A percentile compares a stretch with the other conserved stretches of the same genome.
Conservation (phyloP, 2,797 vertebrate genomes). For the Apogon talboti region DNA sequence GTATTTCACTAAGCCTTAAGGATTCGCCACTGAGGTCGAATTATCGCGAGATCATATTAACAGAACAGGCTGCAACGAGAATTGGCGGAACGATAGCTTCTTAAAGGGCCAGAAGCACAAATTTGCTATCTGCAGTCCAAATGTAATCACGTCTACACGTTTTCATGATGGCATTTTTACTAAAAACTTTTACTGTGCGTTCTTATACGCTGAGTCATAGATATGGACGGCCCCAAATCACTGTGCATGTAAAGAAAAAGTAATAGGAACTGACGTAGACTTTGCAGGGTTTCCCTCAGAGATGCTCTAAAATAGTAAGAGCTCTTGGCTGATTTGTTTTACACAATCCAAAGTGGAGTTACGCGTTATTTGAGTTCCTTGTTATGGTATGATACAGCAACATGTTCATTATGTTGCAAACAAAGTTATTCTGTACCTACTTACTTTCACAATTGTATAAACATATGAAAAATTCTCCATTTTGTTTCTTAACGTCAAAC, state of each 20-base stretch:
- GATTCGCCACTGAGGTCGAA: constrained; percentile 80
- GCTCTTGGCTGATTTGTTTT: constrained; percentile 2
- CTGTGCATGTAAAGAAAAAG: neutral
- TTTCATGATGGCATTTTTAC: neutral
- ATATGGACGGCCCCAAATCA: neutral
- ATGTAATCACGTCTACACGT: neutral
- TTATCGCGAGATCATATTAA: constrained; percentile 77
- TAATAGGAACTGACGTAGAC: constrained; percentile 71
- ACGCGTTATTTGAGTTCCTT: neutral
- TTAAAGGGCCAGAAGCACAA: constrained; percentile 68
- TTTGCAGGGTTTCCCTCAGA: constrained; percentile 57
- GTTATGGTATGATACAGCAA: too few relatives aligned
- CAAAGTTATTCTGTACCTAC: too few relatives aligned
- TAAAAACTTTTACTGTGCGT: neutral
- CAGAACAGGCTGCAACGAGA: constrained; percentile 64
- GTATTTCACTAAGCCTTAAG: too few relatives aligned
- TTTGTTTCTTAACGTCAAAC: neutral
- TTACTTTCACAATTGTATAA: neutral
- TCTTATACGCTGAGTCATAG: fast-evolving
- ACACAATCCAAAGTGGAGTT: neutral
- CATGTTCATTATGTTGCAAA: too few relatives aligned
- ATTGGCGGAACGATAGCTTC: constrained; percentile 26
- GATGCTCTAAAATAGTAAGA: constrained; percentile 36
- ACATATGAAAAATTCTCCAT: neutral
- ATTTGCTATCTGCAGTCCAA: neutral